Base-by-base conservation (phyloP, 2,888 invertebrate genomes). In the Troides helena region DNA sequence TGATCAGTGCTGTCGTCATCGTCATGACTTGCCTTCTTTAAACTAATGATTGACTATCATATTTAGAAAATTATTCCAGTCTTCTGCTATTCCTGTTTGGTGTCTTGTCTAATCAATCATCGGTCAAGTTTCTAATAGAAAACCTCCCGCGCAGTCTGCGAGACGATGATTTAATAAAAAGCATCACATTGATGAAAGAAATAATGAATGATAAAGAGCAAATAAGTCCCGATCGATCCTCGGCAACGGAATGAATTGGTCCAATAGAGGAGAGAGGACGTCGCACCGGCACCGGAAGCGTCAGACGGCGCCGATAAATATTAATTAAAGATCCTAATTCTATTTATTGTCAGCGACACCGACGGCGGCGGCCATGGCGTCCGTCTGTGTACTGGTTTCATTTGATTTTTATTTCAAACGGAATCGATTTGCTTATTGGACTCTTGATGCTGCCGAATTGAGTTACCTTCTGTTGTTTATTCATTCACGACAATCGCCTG, bases 231-330 rank as follows among this genome's bases (percentile, higher is more conserved):
- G 69, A 72, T 71, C 71, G 62, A 36, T 61, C 67, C 62, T 50
- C 67, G 61, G 46, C 63, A 43, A n/a, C 63, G 56, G 62, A 62
- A 70, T 72, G 69, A 70, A 70, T 70, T 70, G 67, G 64, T 67
- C 64, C 67, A 64, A 67, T 72, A 73, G 73, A 70, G 65, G 21
- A 72, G 71, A 72, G 66, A 76, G 73, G 72, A 74, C 71, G 69
- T 69, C 69, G 70, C 69, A 67, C 46, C 46, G 14, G 46, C 46
- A 46, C 75, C 74, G 77, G 74, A 75, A 74, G 75, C 73, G 68
- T 68, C 73, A 74, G 75, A 74, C 73, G 69, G 69, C 71, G 68
- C 61, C 78, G 75, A 80, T 81, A 80, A 80, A 81, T 80, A 79
- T 79, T 78, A 80, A 81, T 80, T 78, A 77, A 74, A 71, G 64